These are phyloP conservation scores for Sebastes jordani DNA, from an alignment of 2,797 vertebrate species.

Conservation along the genomic window DNA sequence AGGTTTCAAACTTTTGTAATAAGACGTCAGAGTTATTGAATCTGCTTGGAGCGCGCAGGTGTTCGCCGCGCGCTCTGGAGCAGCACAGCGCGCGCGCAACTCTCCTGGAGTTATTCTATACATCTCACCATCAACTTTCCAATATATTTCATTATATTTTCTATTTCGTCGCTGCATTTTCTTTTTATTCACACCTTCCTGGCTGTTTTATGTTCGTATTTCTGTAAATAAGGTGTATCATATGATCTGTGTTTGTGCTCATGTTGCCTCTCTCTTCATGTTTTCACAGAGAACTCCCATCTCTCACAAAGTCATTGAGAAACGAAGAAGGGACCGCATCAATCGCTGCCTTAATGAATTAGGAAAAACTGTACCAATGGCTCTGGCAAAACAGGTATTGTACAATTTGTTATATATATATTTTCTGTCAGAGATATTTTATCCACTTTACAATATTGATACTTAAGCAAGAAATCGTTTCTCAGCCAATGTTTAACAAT, in stretches of 20 bases:
- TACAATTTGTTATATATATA: neutral
- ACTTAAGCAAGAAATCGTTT: neutral
- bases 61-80: conserved; percentile 48
- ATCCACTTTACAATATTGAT: neutral
- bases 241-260: neutral
- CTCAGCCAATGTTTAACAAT: neutral
- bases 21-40: neutral
- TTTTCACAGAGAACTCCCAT: conserved; percentile 89
- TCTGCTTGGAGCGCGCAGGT: conserved; percentile 1
- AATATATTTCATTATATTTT: too few relatives aligned
- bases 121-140: neutral
- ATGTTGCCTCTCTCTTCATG: conserved; percentile 12
- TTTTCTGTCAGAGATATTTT: neutral
- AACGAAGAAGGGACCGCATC: conserved; percentile 92
- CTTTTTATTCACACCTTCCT: neutral
- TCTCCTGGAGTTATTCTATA: neutral
- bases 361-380: conserved; percentile 95
- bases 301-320: conserved; percentile 97
- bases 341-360: conserved; percentile 94
- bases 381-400: conserved; percentile 93
- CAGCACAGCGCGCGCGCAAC: conserved; percentile 48
- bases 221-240: neutral
- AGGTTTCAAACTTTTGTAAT: neutral
- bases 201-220: neutral
- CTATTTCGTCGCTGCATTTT: neutral